Percentiles rank a stretch among this genome's conserved stretches.
Evolutionary conservation across 2,888 invertebrate genomes (phyloP).

Genomic region (Agrotis clavis): DNA sequence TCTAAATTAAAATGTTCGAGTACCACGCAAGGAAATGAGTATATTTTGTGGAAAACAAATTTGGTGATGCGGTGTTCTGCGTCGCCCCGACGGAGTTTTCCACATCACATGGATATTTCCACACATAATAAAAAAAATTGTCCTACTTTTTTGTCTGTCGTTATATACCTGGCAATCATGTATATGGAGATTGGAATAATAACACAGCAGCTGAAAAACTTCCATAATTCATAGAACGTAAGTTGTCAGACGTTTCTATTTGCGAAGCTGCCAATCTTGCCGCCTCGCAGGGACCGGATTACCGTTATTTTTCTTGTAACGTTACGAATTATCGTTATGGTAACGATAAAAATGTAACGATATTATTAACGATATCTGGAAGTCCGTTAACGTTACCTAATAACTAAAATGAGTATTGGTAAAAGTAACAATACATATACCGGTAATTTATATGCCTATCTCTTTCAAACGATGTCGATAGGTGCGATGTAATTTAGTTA

Average conservation of each 20-base stretch:
- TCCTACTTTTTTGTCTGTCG: constrained; percentile 41
- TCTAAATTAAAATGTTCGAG: constrained; percentile 73
- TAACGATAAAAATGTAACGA: too few species aligned
- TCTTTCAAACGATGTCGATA: too few species aligned
- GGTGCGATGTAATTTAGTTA: too few species aligned
- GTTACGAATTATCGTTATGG: too few species aligned
- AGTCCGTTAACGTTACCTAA: too few species aligned
- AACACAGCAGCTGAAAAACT: constrained; percentile 27
- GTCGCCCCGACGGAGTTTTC: constrained; percentile 57
- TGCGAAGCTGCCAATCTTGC: constrained; percentile 31
- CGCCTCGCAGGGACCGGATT: too few species aligned
- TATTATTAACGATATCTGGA: too few species aligned
- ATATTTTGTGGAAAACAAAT: constrained; percentile 72
- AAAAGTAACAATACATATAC: too few species aligned
- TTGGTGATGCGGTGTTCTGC: constrained; percentile 59
- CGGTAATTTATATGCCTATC: too few species aligned
- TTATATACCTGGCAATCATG: constrained; percentile 11
- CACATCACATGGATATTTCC: too few species aligned
- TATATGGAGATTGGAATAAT: constrained; percentile 10
- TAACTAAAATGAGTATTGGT: too few species aligned
- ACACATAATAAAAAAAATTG: constrained; percentile 54
- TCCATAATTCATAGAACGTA: constrained; percentile 48
- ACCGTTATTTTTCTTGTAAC: too few species aligned
- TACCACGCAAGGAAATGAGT: constrained; percentile 68
- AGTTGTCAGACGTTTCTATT: constrained; percentile 40